phyloP scores from a whole-genome alignment of 2,113 vertebrate genomes.

The Polypterus senegalus region DNA sequence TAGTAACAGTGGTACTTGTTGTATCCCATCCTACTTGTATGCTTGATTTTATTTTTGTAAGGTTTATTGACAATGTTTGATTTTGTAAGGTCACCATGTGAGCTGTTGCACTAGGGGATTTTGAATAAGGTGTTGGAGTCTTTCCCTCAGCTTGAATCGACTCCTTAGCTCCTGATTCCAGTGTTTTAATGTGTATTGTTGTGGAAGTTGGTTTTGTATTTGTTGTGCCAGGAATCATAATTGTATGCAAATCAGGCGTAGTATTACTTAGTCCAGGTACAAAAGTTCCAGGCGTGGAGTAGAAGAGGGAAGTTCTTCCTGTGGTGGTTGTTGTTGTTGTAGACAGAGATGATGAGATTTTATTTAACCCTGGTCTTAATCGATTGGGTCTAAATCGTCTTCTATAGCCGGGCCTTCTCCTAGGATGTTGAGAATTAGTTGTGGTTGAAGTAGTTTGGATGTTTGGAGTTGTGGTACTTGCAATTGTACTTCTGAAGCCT shows the following conservation, averaged over 20 bases:
- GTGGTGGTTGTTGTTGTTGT: not conserved
- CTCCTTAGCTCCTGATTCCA: not conserved
- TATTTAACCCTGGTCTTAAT: constrained; percentile 37
- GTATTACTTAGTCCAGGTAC: no score
- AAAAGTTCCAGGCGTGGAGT: no score
- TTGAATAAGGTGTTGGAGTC: no score
- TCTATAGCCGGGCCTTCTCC: constrained; percentile 44
- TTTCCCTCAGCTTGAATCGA: no score
- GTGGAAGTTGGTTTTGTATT: rapidly evolving
- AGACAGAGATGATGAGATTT: constrained; percentile 9
- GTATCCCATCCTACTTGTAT: constrained; percentile 12
- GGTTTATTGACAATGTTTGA: no score
- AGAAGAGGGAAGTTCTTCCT: no score
- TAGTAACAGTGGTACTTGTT: constrained; percentile 11
- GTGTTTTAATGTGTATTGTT: not conserved
- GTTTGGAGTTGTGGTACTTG: constrained; percentile 1
- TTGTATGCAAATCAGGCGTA: not conserved
- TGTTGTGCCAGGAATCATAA: rapidly evolving
- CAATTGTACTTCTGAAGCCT: not conserved
- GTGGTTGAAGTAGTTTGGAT: constrained; percentile 19
- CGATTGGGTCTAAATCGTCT: constrained; percentile 46
- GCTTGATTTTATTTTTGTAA: not conserved
- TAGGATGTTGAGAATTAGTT: constrained; percentile 31
- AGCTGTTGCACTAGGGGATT: no score
- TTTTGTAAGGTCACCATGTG: no score